Conservation (phyloP, 2,797 vertebrate genomes). For the Myotis daubentonii region DNA sequence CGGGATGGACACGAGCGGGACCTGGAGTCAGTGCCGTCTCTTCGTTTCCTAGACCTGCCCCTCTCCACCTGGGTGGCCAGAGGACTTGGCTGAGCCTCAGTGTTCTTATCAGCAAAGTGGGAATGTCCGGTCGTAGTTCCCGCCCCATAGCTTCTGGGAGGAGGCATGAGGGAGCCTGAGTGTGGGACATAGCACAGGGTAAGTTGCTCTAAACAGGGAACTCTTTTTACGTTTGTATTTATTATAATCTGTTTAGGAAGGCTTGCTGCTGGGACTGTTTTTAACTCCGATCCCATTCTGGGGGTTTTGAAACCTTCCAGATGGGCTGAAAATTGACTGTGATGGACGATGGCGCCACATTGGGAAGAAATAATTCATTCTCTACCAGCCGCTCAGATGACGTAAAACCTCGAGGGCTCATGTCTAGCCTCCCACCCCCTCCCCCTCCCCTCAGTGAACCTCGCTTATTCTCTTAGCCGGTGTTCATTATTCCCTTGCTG, state of each 20-base stretch:
- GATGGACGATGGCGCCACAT: constrained; percentile 43
- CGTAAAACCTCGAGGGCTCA: background rate
- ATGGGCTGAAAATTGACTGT: constrained; percentile 61
- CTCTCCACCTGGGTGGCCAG: background rate
- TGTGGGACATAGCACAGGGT: rapidly evolving
- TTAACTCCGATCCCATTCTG: background rate
- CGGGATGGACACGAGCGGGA: rapidly evolving
- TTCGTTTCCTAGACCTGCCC: background rate
- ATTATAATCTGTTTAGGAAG: constrained; percentile 29
- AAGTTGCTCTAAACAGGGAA: background rate
- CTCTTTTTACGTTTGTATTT: background rate
- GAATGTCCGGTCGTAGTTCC: rapidly evolving
- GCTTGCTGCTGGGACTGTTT: background rate
- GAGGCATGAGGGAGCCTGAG: background rate
- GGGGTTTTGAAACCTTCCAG: constrained; percentile 68
- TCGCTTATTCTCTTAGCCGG: background rate
- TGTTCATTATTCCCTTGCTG: background rate
- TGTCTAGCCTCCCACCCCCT: background rate
- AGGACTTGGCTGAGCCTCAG: background rate
- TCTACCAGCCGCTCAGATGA: background rate
- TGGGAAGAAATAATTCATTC: constrained; percentile 49
- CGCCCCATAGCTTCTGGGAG: rapidly evolving
- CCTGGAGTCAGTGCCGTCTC: background rate
- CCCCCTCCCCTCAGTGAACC: background rate
- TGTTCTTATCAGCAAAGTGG: background rate